Conservation (phyloP, 2,888 invertebrate genomes). For the Philhelius pedissequus region DNA sequence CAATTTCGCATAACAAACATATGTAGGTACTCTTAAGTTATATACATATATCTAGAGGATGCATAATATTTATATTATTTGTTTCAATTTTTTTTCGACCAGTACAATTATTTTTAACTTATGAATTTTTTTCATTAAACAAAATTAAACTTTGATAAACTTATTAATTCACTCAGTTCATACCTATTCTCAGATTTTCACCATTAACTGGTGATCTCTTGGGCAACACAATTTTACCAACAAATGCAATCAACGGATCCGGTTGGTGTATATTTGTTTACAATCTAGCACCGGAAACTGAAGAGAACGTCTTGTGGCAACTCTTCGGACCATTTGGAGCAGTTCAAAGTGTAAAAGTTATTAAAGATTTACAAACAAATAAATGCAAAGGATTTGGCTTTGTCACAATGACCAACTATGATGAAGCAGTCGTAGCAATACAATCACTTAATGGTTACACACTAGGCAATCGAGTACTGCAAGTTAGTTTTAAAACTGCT, state of each 20-base stretch:
- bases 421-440: conserved; percentile 94
- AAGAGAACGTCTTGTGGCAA: conserved; percentile 96
- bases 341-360: conserved; percentile 95
- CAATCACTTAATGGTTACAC: conserved; percentile 95
- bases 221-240: conserved; percentile 86
- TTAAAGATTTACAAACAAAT: conserved; percentile 93
- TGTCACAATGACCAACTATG: conserved; percentile 97
- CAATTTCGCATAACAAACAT: too few relatives aligned
- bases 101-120: neutral
- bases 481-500: conserved; percentile 95
- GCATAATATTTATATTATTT: too few relatives aligned
- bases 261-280: conserved; percentile 91
- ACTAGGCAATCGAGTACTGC: conserved; percentile 92
- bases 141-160: neutral
- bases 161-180: conserved; percentile 60
- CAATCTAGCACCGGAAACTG: conserved; percentile 95
- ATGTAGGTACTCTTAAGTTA: too few relatives aligned
- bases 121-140: neutral
- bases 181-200: conserved; percentile 83
- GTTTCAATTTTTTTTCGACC: neutral
- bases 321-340: conserved; percentile 96
- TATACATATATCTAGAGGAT: too few relatives aligned
- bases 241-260: conserved; percentile 88
- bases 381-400: conserved; percentile 98
- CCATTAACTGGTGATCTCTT: conserved; percentile 89